Evolutionary conservation across 2,797 vertebrate species (phyloP).

Genomic region (Mus minutoides): DNA sequence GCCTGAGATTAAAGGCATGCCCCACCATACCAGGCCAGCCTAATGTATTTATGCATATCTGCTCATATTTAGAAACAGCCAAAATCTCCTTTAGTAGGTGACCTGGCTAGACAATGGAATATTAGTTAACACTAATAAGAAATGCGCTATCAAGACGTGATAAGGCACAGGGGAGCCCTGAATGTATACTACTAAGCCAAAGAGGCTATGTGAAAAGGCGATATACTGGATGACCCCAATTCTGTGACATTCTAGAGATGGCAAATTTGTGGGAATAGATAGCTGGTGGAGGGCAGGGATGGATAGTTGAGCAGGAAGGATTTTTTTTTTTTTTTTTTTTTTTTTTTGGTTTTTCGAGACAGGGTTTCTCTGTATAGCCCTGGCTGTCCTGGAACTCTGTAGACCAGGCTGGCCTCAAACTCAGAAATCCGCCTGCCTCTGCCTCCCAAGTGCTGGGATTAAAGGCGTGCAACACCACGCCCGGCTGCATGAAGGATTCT

Average conservation of each 20-base stretch:
- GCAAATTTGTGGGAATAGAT: not conserved
- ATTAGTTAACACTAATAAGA: constrained; percentile 10
- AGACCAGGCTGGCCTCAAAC: too few relatives aligned
- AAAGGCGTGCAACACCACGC: too few relatives aligned
- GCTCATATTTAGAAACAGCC: not conserved
- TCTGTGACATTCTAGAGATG: not conserved
- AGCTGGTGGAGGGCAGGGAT: not conserved
- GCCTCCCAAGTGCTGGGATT: too few relatives aligned
- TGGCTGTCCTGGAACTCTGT: too few relatives aligned
- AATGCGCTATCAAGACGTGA: not conserved
- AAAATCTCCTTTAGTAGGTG: not conserved
- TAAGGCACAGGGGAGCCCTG: not conserved
- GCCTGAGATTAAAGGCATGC: not conserved
- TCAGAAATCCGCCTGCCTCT: too few relatives aligned
- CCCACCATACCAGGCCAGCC: not conserved
- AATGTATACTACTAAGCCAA: not conserved
- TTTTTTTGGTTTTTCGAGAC: too few relatives aligned
- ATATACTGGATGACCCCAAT: not conserved
- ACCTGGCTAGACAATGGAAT: not conserved
- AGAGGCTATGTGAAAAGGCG: not conserved
- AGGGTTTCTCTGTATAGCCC: too few relatives aligned
- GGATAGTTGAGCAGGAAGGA: not conserved
- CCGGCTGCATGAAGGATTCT: not conserved
- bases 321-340: not conserved
- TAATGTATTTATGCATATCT: not conserved